Evolutionary conservation across 2,888 invertebrate species (phyloP).

Genomic region (Leptinotarsa tumamoca): DNA sequence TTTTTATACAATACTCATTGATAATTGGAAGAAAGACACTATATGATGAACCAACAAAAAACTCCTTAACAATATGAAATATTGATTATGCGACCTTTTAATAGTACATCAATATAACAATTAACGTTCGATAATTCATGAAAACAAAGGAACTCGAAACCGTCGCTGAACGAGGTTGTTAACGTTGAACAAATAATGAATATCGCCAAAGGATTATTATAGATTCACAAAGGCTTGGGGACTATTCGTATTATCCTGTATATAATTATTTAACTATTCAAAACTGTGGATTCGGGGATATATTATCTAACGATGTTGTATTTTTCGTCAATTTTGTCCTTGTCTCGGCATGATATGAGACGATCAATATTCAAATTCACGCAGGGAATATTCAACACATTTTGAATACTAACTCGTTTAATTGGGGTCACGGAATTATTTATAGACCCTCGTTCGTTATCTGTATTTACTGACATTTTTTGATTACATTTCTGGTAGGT

Average conservation of each 20-base stretch:
- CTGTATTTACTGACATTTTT: no score
- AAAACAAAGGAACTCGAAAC: not conserved
- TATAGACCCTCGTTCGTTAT: not conserved
- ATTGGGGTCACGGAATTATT: slow-evolving; percentile 17
- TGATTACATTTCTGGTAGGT: no score
- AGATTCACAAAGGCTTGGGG: not conserved
- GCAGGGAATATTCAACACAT: slow-evolving; percentile 12
- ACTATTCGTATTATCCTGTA: not conserved
- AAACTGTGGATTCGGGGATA: no score
- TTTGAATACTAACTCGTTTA: slow-evolving; percentile 17
- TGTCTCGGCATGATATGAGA: not conserved
- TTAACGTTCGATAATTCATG: not conserved
- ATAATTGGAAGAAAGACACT: no score
- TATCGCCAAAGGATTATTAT: not conserved
- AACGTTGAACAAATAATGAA: not conserved
- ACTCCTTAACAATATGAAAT: not conserved
- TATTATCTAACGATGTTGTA: no score
- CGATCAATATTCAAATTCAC: slow-evolving; percentile 18
- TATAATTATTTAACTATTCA: no score
- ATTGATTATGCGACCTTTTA: not conserved
- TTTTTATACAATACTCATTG: no score
- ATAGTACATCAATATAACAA: not conserved
- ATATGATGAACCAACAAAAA: not conserved
- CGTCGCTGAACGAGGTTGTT: not conserved
- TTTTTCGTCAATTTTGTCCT: not conserved